Base-by-base conservation (phyloP, 2,797 vertebrate genomes). In the Xiphophorus birchmanni region DNA sequence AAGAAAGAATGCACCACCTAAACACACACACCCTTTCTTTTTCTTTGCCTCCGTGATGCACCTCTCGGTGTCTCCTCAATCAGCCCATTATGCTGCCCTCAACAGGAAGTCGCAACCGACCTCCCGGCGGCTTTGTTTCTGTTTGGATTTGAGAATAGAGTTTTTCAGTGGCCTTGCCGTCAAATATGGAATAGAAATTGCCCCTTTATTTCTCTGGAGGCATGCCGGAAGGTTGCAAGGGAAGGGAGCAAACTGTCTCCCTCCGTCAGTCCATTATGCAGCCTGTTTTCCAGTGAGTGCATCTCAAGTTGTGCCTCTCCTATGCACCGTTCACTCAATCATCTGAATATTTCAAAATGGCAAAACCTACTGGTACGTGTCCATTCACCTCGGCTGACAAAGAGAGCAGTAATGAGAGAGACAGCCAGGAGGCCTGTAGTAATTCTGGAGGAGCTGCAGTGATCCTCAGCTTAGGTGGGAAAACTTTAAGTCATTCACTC, bases 101-200 rank as follows among this genome's bases (percentile, higher is more conserved):
- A 48, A 88, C 93, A 97, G 96, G 96, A 98, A 96, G 96, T 95
- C 91, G 93, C 88, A 88, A 90, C 94, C 97, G 97, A 98, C 97
- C 97, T 98, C 97, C 97, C 95, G 95, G 95, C 97, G 97, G 97
- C 96, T 98, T 98, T 98, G 97, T 99, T 98, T 99, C 97, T 99
- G 97, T 99, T 99, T 99, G 98, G 97, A 98, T 98, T 99, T 98
- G 97, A 96, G 97, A 98, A 99, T 98, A 96, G 98, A 97, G 97
- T 98, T 98, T 98, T 97, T 97, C 90, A 78, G 96, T 96, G 96
- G 96, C 87, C 90, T 88, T 95, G 95, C 97, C 97, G 97, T 98
- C 97, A 99, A 97, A 97, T 97, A 97, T 93, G 85, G 98, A 99
- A 99, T 99, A 98, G 98, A 99, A 99, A 99, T 99, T 97, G 97